These are phyloP conservation scores for Tyrannus savana DNA, from an alignment of 2,113 vertebrate genomes.

Conservation along the genomic window DNA sequence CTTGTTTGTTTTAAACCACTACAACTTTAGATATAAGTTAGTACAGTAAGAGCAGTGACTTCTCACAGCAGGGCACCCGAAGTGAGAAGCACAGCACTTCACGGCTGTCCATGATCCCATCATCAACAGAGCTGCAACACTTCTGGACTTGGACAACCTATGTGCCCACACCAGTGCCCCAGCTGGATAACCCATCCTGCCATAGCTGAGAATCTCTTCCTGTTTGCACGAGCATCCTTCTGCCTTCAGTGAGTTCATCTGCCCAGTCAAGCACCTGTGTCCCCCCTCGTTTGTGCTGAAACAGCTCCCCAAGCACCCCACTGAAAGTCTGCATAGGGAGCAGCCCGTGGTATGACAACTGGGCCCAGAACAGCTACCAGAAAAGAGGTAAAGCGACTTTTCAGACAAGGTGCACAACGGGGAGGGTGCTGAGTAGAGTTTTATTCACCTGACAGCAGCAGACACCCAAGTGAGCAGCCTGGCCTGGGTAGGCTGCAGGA, in stretches of 20 bases:
- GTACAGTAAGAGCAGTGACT: background rate
- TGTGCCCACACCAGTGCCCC: background rate
- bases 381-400: background rate
- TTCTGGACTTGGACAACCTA: background rate
- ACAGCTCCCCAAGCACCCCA: background rate
- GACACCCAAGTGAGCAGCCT: background rate
- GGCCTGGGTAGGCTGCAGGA: background rate
- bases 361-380: background rate
- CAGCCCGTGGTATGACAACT: background rate
- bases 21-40: background rate
- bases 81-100: background rate
- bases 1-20: background rate
- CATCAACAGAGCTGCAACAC: background rate
- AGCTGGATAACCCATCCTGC: background rate
- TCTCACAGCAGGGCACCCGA: background rate
- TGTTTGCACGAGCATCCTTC: background rate
- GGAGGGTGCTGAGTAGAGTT: background rate
- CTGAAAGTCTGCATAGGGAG: background rate
- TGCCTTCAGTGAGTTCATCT: background rate
- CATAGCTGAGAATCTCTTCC: background rate
- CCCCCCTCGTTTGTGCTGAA: background rate
- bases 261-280: background rate
- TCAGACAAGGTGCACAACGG: background rate
- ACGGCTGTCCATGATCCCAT: background rate
- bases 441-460: background rate